Evolutionary conservation across 2,113 vertebrate genomes (phyloP).

Genomic region (Laticauda laticaudata): DNA sequence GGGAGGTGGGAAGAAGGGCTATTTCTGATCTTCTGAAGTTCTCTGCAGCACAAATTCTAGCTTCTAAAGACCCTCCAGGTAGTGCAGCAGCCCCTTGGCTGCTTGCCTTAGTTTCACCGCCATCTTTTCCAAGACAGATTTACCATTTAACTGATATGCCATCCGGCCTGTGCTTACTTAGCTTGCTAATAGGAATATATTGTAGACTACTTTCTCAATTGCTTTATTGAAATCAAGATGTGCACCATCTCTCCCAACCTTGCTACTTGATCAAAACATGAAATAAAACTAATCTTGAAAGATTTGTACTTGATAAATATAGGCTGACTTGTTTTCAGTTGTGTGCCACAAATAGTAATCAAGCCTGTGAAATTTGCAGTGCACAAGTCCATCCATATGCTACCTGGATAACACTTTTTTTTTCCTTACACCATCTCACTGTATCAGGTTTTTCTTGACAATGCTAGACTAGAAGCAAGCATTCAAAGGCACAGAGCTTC

Average conservation of each 20-base stretch:
- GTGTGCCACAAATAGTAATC: not conserved
- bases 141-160: not conserved
- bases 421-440: no score
- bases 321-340: not conserved
- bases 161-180: not conserved
- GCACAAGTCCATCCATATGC: not conserved
- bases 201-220: not conserved
- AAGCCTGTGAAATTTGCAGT: not conserved
- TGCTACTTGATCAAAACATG: no score
- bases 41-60: conserved; percentile 35
- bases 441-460: no score
- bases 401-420: no score
- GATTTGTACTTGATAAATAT: not conserved
- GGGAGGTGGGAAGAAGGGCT: conserved; percentile 37
- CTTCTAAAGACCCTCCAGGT: conserved; percentile 45
- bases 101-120: no score
- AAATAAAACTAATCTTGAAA: no score
- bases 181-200: not conserved
- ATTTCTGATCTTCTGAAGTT: conserved; percentile 53
- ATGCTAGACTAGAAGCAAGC: no score
- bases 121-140: not conserved
- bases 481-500: no score
- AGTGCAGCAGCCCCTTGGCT: no score
- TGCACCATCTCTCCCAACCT: no score
- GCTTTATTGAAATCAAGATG: no score